Base-by-base conservation (phyloP, 2,113 vertebrate species). In the Osmerus eperlanus region DNA sequence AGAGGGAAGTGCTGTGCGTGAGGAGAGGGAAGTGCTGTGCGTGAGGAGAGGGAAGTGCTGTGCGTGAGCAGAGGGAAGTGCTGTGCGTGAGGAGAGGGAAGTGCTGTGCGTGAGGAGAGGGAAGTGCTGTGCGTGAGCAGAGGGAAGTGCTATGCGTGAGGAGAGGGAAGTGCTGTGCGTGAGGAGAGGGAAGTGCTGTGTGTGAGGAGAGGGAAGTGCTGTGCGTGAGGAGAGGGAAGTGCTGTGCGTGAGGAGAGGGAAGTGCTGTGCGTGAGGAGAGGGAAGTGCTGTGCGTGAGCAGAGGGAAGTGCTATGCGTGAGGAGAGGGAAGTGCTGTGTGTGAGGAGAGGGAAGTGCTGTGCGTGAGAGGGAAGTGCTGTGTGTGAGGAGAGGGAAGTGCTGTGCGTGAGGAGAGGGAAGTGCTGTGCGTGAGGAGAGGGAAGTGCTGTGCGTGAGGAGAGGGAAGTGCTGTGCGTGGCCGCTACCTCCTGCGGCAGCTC, bases 401-500 rank as follows among this genome's bases (percentile, higher is more conserved):
- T 23, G 23, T 21, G 36, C 16, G n/a, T 9, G 29, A 2, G 8
- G 29, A 4, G 29, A 14, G 14, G 18, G 16, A 13, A 3, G 23
- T 29, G 36, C 16, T 36, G 16, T 7, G 36, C 12, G n/a, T 19
- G 19, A 21, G 21, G 21, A 23, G 23, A 23, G 23, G 23, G 23
- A 23, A 23, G 23, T 23, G 23, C 23, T 23, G 23, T 21, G 36
- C 16, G n/a, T 9, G 29, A 2, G 8, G 16, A 4, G 62, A 14
- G 14, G 18, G 16, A 13, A 3, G 23, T 29, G 36, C 16, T 36
- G 16, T 7, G 36, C 12, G n/a, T 19, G 19, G 36, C 15, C 2
- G 36, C 18, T 88, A 95, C 95, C 94, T 96, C 95, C 86, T 96
- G 94, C 67, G 95, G 94, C 78, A 96, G 91, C 80, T 96, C 94